phyloP scores from a whole-genome alignment of 2,797 vertebrate species.

The Crypturellus tataupa region DNA sequence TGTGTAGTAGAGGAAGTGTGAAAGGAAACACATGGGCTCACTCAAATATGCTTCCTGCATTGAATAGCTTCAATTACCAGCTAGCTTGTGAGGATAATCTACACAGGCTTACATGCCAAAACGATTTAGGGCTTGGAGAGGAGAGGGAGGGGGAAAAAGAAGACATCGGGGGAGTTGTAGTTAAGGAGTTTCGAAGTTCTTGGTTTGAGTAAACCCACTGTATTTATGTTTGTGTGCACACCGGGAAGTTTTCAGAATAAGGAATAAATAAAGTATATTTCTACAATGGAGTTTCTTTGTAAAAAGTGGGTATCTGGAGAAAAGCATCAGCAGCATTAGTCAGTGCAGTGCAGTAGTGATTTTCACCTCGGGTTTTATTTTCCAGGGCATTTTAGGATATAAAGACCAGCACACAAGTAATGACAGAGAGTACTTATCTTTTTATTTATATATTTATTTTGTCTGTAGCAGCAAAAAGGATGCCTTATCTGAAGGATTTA shows the following conservation, averaged over 20 bases:
- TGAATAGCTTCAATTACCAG: background rate
- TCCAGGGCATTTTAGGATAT: background rate
- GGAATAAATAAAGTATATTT: background rate
- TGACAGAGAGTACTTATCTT: background rate
- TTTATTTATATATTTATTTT: background rate
- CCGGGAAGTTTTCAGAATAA: background rate
- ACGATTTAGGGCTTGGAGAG: background rate
- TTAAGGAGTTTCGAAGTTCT: background rate
- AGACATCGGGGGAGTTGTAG: no score
- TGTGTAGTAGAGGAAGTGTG: rapidly evolving
- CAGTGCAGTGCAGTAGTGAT: background rate
- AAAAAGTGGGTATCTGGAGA: background rate
- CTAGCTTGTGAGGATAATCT: background rate
- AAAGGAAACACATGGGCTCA: background rate
- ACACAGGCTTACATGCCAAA: background rate
- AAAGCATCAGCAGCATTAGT: background rate
- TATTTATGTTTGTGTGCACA: background rate
- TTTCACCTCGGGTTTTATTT: background rate
- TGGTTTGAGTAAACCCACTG: background rate
- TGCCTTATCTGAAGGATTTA: background rate
- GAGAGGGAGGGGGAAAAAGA: background rate
- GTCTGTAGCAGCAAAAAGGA: background rate
- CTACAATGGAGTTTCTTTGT: background rate
- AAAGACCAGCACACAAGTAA: background rate
- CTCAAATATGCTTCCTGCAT: background rate